These are phyloP conservation scores for Lerista edwardsae DNA, from an alignment of 2,797 vertebrate species.

Conservation along the genomic window DNA sequence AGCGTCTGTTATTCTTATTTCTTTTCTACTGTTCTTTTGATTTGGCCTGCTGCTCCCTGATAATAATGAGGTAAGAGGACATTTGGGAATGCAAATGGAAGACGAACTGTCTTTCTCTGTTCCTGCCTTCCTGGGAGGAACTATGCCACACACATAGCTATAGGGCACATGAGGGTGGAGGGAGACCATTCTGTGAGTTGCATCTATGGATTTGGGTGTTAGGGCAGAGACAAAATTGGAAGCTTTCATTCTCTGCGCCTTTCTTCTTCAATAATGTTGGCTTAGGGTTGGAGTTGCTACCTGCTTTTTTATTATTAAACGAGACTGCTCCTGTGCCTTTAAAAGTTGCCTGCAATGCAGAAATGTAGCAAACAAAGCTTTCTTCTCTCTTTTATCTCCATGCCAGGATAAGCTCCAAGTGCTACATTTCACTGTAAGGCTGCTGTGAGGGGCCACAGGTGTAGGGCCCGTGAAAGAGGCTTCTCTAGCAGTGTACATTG, in stretches of 20 bases:
- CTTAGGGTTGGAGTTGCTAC: no score
- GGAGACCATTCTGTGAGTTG: rapidly evolving
- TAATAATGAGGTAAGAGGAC: conserved; percentile 71
- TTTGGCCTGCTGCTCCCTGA: conserved; percentile 18
- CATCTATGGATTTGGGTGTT: not conserved
- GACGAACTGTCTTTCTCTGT: not conserved
- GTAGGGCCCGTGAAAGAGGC: not conserved
- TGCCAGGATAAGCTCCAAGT: not conserved
- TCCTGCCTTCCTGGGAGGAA: not conserved
- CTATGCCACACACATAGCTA: not conserved
- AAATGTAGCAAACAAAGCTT: not conserved
- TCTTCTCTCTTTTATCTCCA: not conserved
- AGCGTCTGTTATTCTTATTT: conserved; percentile 34
- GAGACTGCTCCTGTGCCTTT: not conserved
- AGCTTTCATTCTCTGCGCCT: not conserved
- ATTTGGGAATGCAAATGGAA: not conserved
- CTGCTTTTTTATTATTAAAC: not conserved
- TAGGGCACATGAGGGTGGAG: not conserved
- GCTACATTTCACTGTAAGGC: not conserved
- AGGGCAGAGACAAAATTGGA: no score
- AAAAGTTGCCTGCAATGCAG: not conserved
- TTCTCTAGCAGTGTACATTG: not conserved
- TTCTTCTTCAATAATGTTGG: not conserved
- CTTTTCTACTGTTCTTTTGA: conserved; percentile 31
- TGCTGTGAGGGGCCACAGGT: not conserved